Evolutionary conservation across 2,888 invertebrate genomes (phyloP).

Genomic region (Drosophila acutilabella): DNA sequence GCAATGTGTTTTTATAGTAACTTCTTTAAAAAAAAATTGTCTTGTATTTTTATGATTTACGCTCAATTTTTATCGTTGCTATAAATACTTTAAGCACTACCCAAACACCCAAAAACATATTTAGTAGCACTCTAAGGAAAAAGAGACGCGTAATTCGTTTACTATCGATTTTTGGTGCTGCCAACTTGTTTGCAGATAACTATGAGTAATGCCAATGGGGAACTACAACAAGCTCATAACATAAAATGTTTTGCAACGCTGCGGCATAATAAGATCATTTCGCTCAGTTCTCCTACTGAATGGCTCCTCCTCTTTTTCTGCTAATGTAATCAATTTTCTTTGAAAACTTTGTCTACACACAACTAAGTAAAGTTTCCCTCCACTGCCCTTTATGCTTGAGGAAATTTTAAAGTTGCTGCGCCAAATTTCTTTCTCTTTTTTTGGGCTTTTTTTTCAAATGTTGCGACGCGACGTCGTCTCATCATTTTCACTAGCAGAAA

Average conservation of each 20-base stretch:
- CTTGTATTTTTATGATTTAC: constrained; percentile 4
- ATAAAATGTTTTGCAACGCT: constrained; percentile 22
- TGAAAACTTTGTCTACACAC: constrained; percentile 60
- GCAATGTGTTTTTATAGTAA: background rate
- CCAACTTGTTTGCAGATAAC: constrained; percentile 36
- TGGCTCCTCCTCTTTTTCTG: background rate
- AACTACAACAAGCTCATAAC: constrained; percentile 24
- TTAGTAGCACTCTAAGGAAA: background rate
- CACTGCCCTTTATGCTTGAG: constrained; percentile 13
- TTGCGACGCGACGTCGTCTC: constrained; percentile 8
- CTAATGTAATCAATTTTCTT: constrained; percentile 74
- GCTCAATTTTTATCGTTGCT: constrained; percentile 1
- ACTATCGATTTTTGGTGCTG: constrained; percentile 37
- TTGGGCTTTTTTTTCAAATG: constrained; percentile 60
- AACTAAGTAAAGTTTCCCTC: constrained; percentile 55
- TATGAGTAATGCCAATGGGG: constrained; percentile 41
- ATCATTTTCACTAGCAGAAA: constrained; percentile 15
- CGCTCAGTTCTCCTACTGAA: background rate
- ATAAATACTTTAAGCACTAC: constrained; percentile 1
- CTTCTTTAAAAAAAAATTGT: background rate
- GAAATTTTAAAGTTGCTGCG: constrained; percentile 48
- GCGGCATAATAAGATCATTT: constrained; percentile 42
- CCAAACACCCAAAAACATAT: background rate
- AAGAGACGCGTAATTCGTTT: constrained; percentile 26
- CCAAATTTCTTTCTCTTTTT: constrained; percentile 42